Percentiles rank a stretch among this genome's conserved stretches.
Evolutionary conservation across 2,797 vertebrate genomes (phyloP).

Genomic region (Gorsachius magnificus): DNA sequence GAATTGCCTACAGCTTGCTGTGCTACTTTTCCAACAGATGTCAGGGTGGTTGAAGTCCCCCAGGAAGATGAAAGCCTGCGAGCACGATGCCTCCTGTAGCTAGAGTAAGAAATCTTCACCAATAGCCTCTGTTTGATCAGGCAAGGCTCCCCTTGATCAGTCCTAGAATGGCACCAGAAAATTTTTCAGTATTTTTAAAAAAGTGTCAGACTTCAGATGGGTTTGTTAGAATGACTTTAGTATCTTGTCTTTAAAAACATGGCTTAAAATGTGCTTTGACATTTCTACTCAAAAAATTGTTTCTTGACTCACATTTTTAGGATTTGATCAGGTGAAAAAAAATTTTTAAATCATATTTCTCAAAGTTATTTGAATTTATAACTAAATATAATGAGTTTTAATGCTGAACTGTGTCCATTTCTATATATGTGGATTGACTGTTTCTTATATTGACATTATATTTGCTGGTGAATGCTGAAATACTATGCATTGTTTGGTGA

Average conservation of each 20-base stretch:
- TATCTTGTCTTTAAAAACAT: neutral
- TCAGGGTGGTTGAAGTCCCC: neutral
- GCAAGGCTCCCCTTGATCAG: rapidly evolving
- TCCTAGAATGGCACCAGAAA: neutral
- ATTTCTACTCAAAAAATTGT: neutral
- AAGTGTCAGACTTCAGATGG: neutral
- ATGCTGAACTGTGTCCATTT: neutral
- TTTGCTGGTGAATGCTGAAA: neutral
- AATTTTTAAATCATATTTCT: neutral
- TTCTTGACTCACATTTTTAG: neutral
- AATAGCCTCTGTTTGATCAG: neutral
- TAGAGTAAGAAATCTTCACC: neutral
- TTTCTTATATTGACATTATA: neutral
- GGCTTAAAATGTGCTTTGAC: neutral
- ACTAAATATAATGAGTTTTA: neutral
- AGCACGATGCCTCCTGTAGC: neutral
- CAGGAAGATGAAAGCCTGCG: neutral
- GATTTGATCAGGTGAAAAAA: neutral
- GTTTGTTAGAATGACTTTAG: neutral
- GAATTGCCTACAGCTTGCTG: neutral
- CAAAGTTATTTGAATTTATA: neutral
- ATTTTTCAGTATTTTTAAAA: neutral
- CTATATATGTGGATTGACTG: neutral
- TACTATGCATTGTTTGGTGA: neutral
- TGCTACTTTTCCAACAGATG: neutral